Evolutionary conservation across 37 sponge, comb jelly and placozoan species (phyloP), one percentile per base, ranked within the genome.

Genomic region (Agelas oroides): DNA sequence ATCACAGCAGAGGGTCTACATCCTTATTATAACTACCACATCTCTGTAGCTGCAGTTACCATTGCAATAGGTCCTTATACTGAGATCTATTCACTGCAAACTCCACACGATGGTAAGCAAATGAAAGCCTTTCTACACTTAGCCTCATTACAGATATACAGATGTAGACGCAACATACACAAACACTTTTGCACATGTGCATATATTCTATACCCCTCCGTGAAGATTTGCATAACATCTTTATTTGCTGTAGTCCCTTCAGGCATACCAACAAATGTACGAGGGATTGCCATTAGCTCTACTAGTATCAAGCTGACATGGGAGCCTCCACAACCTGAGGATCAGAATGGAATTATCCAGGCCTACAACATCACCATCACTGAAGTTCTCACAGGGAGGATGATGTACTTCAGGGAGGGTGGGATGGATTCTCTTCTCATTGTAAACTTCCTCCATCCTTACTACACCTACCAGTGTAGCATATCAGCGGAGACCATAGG

Each of bases 341-440:
- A 62, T 21, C 81, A 74, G 37, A 88, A 88, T 75, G 88, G 88
- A 38, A 55, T 88, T 75, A 88, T 88, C 65, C 32, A 40, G 20
- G 11, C 18, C 75, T 88, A 88, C 40, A 12, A 52, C 20, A 27
- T 79, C 19, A 38, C 15, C 14, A 76, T 88, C 12, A 64, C 32
- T 32, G 76, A 52, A 16, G 35, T 5, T 11, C 30, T 55, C 17
- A 75, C 58, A 12, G 24, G 21, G 46, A 46, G 6, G 3, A 8
- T 31, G 27, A 27, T 68, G 35, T 20, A 68, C 30, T 68, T 68
- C 27, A 2, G 17, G 35, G 35, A 39, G 30, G 36, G 64, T 63
- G 79, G 79, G 2, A 46, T 37, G 2, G 31, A 15, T 8, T n/a
- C 35, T 16, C 23, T 62, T 20, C 63, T 41, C 36, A 38, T 65